These are phyloP conservation scores for Nyctibius bracteatus DNA, from an alignment of 2,113 vertebrate species.

Conservation along the genomic window DNA sequence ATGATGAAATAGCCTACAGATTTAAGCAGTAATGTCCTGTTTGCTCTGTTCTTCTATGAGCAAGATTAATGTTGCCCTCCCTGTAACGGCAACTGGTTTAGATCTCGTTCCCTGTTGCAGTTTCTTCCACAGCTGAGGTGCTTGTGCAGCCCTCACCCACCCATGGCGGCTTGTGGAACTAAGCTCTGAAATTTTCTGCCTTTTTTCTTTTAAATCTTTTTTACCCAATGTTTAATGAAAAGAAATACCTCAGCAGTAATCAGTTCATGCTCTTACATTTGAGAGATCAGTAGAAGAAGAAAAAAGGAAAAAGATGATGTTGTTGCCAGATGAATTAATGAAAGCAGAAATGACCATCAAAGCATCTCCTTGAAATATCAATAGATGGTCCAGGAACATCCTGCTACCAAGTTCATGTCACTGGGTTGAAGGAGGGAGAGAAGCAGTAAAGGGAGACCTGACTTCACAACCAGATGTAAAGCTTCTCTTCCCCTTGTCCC, in stretches of 20 bases:
- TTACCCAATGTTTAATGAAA: not conserved
- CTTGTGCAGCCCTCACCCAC: not conserved
- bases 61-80: not conserved
- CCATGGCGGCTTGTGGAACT: rapidly evolving
- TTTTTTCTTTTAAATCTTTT: not conserved
- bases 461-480: not conserved
- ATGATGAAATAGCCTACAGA: not conserved
- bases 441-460: not conserved
- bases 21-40: not conserved
- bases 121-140: not conserved
- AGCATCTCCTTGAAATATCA: not conserved
- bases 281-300: not conserved
- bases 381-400: not conserved
- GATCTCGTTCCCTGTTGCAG: not conserved
- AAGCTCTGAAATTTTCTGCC: not conserved
- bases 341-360: not conserved
- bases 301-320: not conserved
- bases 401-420: not conserved
- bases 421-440: not conserved
- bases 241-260: not conserved
- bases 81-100: not conserved
- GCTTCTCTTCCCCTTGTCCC: not conserved
- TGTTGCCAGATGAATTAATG: not conserved
- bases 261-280: not conserved
- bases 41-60: not conserved